These are phyloP conservation scores for Microplitis manilae DNA, from an alignment of 2,888 invertebrate species.

Conservation along the genomic window DNA sequence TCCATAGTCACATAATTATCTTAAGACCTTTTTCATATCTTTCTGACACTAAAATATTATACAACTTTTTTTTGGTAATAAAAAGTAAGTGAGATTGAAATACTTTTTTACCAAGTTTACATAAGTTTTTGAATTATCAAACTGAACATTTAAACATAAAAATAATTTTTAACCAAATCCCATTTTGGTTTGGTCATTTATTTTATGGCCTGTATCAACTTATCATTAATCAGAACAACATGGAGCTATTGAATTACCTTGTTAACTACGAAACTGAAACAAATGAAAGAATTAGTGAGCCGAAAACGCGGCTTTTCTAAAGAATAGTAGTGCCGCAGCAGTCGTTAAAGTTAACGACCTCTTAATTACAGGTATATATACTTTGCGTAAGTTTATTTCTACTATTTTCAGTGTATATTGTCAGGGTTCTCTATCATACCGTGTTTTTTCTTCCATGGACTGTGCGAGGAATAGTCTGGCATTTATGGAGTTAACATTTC, in stretches of 20 bases:
- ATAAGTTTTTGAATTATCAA: too few relatives aligned
- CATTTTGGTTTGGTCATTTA: background rate
- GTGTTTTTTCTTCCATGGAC: slow-evolving; percentile 40
- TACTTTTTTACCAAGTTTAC: too few relatives aligned
- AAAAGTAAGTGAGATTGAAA: too few relatives aligned
- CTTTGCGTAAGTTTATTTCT: slow-evolving; percentile 33
- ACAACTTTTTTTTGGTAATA: too few relatives aligned
- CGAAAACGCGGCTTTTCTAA: slow-evolving; percentile 8
- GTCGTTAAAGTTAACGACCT: slow-evolving; percentile 50
- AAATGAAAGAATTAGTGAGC: slow-evolving; percentile 11
- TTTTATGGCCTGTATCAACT: background rate
- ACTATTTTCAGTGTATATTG: slow-evolving; percentile 31
- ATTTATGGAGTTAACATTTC: slow-evolving; percentile 71
- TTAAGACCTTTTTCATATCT: too few relatives aligned
- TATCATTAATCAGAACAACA: background rate
- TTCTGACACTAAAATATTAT: too few relatives aligned
- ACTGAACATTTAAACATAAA: too few relatives aligned
- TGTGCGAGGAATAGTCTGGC: slow-evolving; percentile 63
- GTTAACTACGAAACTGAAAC: slow-evolving; percentile 10
- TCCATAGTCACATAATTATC: too few relatives aligned
- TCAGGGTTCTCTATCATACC: slow-evolving; percentile 42
- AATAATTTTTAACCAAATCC: too few relatives aligned
- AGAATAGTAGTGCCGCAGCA: slow-evolving; percentile 17
- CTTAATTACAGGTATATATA: slow-evolving; percentile 51
- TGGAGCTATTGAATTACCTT: background rate